Evolutionary conservation across 2,888 invertebrate genomes (phyloP).

Genomic region (Apamea crenata): DNA sequence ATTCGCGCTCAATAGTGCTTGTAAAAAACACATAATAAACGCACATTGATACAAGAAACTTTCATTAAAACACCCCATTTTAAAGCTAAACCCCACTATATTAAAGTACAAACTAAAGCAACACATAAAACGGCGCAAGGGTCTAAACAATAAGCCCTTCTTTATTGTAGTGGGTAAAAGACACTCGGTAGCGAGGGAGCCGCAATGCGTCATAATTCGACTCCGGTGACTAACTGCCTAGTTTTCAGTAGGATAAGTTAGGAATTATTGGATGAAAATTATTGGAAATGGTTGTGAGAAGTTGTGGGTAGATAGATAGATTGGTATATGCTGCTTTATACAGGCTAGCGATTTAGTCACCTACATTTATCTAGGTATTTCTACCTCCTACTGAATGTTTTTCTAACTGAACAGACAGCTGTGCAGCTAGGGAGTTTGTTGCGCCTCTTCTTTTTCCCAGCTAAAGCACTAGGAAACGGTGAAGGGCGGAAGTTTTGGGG

Average conservation of each 20-base stretch:
- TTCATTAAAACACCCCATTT: slow-evolving; percentile 20
- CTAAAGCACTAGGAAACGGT: not conserved
- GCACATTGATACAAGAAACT: slow-evolving; percentile 4
- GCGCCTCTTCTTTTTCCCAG: not conserved
- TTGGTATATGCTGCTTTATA: no score
- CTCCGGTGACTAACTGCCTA: slow-evolving; percentile 40
- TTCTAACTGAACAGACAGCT: not conserved
- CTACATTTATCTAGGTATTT: not conserved
- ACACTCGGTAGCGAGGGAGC: slow-evolving; percentile 57
- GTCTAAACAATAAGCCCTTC: slow-evolving; percentile 55
- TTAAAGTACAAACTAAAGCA: slow-evolving; percentile 51
- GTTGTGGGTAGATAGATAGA: not conserved
- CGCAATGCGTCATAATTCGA: slow-evolving; percentile 74
- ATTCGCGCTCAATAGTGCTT: no score
- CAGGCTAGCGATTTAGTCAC: not conserved
- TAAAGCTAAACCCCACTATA: slow-evolving; percentile 23
- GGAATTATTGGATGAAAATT: slow-evolving; percentile 21
- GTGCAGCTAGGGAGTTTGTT: not conserved
- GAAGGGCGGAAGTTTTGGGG: not conserved
- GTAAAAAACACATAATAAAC: not conserved
- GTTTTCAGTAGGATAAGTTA: slow-evolving; percentile 45
- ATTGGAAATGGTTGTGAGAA: not conserved
- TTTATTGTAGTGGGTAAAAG: slow-evolving; percentile 56
- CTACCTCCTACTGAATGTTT: not conserved
- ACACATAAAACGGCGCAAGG: slow-evolving; percentile 34